A percentile compares a stretch with the other conserved stretches of the same genome.
phyloP scores from a whole-genome alignment of 2,113 vertebrate species.

The Smithornis capensis region DNA sequence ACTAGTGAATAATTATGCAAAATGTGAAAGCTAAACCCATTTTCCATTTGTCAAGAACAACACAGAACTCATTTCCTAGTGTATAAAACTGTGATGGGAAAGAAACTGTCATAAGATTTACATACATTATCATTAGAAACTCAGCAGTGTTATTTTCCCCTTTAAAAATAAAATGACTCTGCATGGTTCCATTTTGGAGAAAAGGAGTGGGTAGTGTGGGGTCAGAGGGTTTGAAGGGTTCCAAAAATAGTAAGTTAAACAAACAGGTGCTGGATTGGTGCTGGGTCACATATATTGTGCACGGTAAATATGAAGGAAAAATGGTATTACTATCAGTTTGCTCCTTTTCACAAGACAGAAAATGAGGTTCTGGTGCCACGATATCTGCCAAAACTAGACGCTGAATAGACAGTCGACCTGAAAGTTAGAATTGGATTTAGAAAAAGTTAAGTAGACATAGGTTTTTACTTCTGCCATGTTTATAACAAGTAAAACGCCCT shows the following conservation, averaged over 20 bases:
- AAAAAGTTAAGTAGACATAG: background rate
- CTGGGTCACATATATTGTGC: background rate
- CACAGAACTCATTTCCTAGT: background rate
- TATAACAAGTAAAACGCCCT: background rate
- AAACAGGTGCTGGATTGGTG: constrained; percentile 38
- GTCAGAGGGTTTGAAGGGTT: background rate
- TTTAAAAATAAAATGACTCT: background rate
- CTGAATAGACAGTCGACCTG: constrained; percentile 55
- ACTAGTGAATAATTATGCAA: background rate
- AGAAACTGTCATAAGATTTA: constrained; percentile 6
- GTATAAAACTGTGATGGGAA: background rate
- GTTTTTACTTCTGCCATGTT: background rate
- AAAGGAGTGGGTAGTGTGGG: background rate
- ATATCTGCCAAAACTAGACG: constrained; percentile 59
- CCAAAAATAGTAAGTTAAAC: background rate
- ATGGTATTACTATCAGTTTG: constrained; percentile 53
- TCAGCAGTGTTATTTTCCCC: background rate
- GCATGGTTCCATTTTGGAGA: background rate
- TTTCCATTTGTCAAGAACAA: constrained; percentile 10
- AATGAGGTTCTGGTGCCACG: constrained; percentile 65
- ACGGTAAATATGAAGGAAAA: constrained; percentile 42
- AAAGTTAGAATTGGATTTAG: constrained; percentile 54
- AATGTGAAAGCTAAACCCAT: background rate
- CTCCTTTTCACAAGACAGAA: constrained; percentile 64
- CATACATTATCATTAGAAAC: constrained; percentile 12